Conservation (phyloP, 2,888 invertebrate genomes). For the Ceraclea dissimilis region DNA sequence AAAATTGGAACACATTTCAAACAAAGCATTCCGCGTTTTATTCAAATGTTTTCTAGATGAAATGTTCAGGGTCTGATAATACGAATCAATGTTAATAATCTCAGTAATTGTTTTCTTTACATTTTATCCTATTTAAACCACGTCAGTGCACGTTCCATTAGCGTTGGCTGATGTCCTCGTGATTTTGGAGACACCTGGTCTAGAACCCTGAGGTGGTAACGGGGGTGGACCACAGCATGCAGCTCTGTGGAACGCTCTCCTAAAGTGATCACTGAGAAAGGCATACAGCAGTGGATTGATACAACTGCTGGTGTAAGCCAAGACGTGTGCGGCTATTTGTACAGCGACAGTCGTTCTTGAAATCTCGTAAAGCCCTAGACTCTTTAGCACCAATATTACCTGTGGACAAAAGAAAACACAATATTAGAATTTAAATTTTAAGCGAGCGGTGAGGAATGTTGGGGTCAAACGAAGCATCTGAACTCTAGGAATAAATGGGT, state of each 20-base stretch:
- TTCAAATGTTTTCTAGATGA: no score
- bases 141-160: constrained; percentile 52
- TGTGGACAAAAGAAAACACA: constrained; percentile 31
- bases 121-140: constrained; percentile 32
- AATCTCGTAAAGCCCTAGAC: constrained; percentile 62
- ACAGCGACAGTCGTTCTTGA: constrained; percentile 62
- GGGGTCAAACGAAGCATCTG: neutral
- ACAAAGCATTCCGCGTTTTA: no score
- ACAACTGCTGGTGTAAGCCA: constrained; percentile 91
- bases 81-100: no score
- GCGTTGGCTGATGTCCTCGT: constrained; percentile 62
- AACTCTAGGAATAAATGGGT: no score
- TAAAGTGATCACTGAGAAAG: constrained; percentile 89
- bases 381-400: constrained; percentile 73
- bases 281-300: constrained; percentile 93
- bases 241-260: constrained; percentile 73
- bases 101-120: no score
- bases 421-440: neutral
- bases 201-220: constrained; percentile 30
- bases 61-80: no score
- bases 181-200: constrained; percentile 56
- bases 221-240: constrained; percentile 24
- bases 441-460: neutral
- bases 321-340: constrained; percentile 70
- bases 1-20: no score